Percentiles rank a stretch among this genome's conserved stretches.
Evolutionary conservation across 2,113 vertebrate species (phyloP).

Genomic region (Apteryx owenii): DNA sequence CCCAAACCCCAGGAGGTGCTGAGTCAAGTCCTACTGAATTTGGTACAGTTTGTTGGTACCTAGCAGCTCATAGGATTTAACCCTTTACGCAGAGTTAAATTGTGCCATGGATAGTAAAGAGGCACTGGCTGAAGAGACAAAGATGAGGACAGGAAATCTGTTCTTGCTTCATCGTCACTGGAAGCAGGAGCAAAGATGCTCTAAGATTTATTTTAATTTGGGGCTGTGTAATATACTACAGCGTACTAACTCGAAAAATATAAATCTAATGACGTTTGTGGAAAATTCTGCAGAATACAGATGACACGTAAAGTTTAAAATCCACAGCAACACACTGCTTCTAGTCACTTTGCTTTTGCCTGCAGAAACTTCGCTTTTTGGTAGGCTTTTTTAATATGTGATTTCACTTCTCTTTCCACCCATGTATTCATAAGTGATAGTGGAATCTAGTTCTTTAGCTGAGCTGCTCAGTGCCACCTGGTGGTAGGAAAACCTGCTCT

Average conservation of each 20-base stretch:
- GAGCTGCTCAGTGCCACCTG: constrained; percentile 48
- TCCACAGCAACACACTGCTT: background rate
- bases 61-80: background rate
- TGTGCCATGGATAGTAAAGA: background rate
- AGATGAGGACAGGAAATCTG: background rate
- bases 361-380: background rate
- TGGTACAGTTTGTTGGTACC: background rate
- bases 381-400: background rate
- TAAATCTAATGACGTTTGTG: background rate
- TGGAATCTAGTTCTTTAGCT: background rate
- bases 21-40: background rate
- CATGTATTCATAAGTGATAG: background rate
- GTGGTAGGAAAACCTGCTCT: background rate
- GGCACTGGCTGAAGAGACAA: background rate
- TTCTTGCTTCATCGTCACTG: background rate
- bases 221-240: background rate
- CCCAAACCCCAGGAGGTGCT: background rate
- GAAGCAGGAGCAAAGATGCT: background rate
- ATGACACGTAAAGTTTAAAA: background rate
- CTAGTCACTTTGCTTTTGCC: background rate
- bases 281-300: background rate
- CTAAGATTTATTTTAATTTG: background rate
- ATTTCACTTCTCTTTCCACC: background rate
- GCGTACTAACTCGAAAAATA: background rate
- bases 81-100: background rate